These are phyloP conservation scores for Cinclus mexicanus DNA, from an alignment of 2,113 vertebrate genomes.

Conservation along the genomic window DNA sequence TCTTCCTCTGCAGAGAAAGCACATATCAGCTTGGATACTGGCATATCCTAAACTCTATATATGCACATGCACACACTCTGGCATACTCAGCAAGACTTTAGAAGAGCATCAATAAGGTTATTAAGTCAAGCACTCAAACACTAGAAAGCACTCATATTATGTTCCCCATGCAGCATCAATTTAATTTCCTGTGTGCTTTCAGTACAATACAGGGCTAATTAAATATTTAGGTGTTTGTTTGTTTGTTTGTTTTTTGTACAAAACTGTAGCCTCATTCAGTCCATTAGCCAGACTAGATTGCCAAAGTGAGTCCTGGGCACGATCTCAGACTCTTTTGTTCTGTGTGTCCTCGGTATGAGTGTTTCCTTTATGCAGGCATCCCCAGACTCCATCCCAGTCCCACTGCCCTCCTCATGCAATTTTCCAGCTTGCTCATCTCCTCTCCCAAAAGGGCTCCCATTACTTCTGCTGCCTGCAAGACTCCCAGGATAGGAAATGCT, in stretches of 20 bases:
- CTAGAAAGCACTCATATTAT: neutral
- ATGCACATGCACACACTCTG: neutral
- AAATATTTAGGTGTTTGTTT: neutral
- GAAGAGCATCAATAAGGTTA: neutral
- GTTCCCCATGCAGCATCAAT: neutral
- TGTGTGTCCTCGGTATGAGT: neutral
- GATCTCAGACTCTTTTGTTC: neutral
- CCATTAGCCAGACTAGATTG: neutral
- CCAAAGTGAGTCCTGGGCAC: neutral
- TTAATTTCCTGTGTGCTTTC: neutral
- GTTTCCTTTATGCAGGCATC: neutral
- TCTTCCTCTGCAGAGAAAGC: neutral
- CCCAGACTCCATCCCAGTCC: neutral
- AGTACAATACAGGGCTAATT: neutral
- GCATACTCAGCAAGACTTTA: neutral
- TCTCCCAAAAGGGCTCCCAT: rapidly evolving
- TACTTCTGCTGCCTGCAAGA: neutral
- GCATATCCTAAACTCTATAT: neutral
- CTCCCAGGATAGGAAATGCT: neutral
- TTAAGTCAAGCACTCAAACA: neutral
- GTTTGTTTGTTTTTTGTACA: neutral
- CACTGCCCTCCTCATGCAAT: neutral
- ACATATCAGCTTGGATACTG: neutral
- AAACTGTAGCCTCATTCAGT: neutral
- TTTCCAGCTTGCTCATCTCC: neutral